Percentiles rank a stretch among this genome's conserved stretches.
Conservation (phyloP, 2,113 vertebrate genomes). For the Campylomormyrus tamandua region DNA sequence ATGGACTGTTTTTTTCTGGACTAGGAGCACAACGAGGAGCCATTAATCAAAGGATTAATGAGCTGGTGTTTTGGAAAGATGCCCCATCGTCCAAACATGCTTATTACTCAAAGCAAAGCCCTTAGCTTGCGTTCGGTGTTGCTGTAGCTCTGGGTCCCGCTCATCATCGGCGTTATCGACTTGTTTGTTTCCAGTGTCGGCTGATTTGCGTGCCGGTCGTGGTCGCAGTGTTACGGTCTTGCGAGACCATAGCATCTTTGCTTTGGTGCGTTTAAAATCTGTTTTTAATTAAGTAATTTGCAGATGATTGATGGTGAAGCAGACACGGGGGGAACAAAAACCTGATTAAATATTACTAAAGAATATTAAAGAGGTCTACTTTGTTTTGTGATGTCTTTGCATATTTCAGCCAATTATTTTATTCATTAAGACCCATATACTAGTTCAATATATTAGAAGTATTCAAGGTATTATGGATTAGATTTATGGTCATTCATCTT, state of each 20-base stretch:
- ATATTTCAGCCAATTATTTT: background rate
- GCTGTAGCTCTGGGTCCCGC: background rate
- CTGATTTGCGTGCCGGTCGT: background rate
- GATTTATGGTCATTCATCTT: background rate
- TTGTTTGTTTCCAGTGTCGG: background rate
- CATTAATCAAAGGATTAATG: constrained; percentile 1
- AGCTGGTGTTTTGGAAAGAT: background rate
- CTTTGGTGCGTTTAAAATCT: background rate
- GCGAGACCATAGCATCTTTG: background rate
- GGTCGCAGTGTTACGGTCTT: background rate
- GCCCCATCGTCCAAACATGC: background rate
- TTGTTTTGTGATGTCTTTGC: background rate
- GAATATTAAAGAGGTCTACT: background rate
- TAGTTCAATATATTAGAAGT: background rate
- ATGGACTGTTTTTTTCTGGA: background rate
- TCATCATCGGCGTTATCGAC: background rate
- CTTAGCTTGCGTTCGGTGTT: background rate
- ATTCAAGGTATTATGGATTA: background rate
- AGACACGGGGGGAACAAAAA: background rate
- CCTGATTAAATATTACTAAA: background rate
- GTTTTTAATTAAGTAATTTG: background rate
- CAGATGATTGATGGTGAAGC: background rate
- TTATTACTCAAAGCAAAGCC: background rate
- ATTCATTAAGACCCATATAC: background rate
- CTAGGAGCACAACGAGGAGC: background rate